Conservation (phyloP, 2,888 invertebrate species). For the Hyppa rectilinea region DNA sequence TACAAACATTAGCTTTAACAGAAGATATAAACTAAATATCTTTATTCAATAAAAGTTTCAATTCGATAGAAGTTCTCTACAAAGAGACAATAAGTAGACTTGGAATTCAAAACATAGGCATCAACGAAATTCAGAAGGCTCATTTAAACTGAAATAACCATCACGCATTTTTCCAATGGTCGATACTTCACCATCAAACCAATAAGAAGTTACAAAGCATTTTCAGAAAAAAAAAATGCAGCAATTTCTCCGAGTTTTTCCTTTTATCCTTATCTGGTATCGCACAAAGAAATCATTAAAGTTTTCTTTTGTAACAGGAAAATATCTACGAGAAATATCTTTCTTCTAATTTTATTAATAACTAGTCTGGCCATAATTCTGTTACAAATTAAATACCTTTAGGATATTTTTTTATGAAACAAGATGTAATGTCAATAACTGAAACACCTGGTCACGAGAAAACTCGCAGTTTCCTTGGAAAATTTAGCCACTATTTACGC, state of each 20-base stretch:
- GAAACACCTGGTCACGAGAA: not conserved
- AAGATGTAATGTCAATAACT: not conserved
- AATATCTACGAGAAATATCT: slow-evolving; percentile 27
- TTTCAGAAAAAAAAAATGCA: not conserved
- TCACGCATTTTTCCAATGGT: not conserved
- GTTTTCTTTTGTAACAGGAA: slow-evolving; percentile 17
- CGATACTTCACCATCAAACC: not conserved
- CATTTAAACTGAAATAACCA: not conserved
- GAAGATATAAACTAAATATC: not conserved
- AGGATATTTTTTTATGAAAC: slow-evolving; percentile 5
- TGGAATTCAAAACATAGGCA: not conserved
- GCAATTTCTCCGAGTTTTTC: not conserved
- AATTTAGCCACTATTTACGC: not conserved
- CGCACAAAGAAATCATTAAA: not conserved
- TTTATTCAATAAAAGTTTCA: not conserved
- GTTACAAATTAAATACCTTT: slow-evolving; percentile 1
- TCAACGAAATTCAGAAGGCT: not conserved
- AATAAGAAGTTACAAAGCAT: not conserved
- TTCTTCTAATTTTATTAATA: slow-evolving; percentile 20
- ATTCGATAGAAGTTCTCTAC: not conserved
- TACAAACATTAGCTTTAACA: slow-evolving; percentile 10
- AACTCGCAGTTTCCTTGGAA: not conserved
- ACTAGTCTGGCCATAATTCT: slow-evolving; percentile 1
- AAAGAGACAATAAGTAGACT: not conserved
- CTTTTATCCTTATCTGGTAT: slow-evolving; percentile 6